phyloP scores from a whole-genome alignment of 1,140 invertebrate species.

The Ceratosolen solmsi region DNA sequence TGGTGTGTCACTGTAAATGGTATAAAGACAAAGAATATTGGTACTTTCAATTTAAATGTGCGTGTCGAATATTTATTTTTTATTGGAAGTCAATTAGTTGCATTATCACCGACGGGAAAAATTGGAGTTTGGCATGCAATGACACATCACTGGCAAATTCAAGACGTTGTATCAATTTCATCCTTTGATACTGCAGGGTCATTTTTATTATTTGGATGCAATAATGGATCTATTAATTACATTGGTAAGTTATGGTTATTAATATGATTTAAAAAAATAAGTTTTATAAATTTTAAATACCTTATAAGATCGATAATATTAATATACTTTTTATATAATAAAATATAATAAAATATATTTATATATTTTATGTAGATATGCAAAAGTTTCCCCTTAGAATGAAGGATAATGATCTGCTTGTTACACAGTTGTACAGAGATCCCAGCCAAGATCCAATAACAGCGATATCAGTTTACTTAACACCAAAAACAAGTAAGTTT shows the following conservation, averaged over 20 bases:
- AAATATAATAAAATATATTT: background rate
- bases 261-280: constrained; percentile 11
- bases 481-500: constrained; percentile 94
- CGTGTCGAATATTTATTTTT: constrained; percentile 97
- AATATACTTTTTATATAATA: background rate
- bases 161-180: constrained; percentile 94
- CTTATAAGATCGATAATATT: too few relatives aligned
- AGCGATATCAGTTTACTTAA: constrained; percentile 98
- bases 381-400: constrained; percentile 98
- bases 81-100: constrained; percentile 96
- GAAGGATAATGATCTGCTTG: constrained; percentile 98
- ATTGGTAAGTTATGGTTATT: constrained; percentile 80
- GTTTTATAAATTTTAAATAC: too few relatives aligned
- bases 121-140: constrained; percentile 99
- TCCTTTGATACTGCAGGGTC: constrained; percentile 97
- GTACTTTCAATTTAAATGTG: constrained; percentile 93
- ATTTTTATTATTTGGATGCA: constrained; percentile 93
- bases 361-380: constrained; percentile 85
- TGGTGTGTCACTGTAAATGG: constrained; percentile 92
- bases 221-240: constrained; percentile 97
- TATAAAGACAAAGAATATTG: constrained; percentile 84
- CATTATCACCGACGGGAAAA: constrained; percentile 94
- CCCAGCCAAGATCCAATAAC: constrained; percentile 96
- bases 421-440: constrained; percentile 97
- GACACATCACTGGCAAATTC: constrained; percentile 98